These are phyloP conservation scores for Phlogophora meticulosa DNA, from an alignment of 2,888 invertebrate genomes.

Conservation along the genomic window DNA sequence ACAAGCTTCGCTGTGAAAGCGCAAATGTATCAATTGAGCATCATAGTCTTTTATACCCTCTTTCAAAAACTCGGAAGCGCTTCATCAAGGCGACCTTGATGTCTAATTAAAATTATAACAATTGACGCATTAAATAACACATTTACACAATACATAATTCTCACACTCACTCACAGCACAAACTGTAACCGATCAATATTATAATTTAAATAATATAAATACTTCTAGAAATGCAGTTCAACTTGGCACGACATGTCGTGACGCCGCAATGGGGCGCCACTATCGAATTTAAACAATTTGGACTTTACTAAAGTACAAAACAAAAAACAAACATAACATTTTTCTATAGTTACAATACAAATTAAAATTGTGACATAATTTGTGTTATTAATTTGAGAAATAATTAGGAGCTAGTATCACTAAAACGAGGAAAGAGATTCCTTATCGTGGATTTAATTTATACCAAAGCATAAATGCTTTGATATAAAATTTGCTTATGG, in stretches of 20 bases:
- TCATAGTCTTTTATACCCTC: constrained; percentile 78
- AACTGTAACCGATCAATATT: constrained; percentile 84
- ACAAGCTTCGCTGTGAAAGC: constrained; percentile 88
- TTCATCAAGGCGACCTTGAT: constrained; percentile 74
- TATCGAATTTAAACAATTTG: constrained; percentile 82
- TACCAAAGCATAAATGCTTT: constrained; percentile 73
- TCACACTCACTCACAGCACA: constrained; percentile 89
- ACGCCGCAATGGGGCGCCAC: constrained; percentile 74
- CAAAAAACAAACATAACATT: constrained; percentile 89
- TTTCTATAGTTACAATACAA: constrained; percentile 83
- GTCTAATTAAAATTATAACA: constrained; percentile 82
- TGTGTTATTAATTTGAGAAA: constrained; percentile 88
- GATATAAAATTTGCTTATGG: constrained; percentile 75
- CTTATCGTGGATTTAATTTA: constrained; percentile 82
- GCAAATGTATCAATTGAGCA: constrained; percentile 89
- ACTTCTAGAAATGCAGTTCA: constrained; percentile 90
- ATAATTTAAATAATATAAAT: constrained; percentile 90
- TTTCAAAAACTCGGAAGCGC: constrained; percentile 80
- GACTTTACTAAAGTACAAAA: constrained; percentile 85
- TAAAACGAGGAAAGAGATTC: constrained; percentile 90
- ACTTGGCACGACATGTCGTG: constrained; percentile 88
- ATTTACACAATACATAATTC: constrained; percentile 85
- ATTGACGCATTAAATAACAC: constrained; percentile 89
- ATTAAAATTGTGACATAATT: constrained; percentile 89
- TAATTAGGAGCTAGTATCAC: constrained; percentile 91